A percentile compares a stretch with the other conserved stretches of the same genome.
Conservation (phyloP, 37 sponge, comb jelly and placozoan genomes). For the Oscarella lobularis region DNA sequence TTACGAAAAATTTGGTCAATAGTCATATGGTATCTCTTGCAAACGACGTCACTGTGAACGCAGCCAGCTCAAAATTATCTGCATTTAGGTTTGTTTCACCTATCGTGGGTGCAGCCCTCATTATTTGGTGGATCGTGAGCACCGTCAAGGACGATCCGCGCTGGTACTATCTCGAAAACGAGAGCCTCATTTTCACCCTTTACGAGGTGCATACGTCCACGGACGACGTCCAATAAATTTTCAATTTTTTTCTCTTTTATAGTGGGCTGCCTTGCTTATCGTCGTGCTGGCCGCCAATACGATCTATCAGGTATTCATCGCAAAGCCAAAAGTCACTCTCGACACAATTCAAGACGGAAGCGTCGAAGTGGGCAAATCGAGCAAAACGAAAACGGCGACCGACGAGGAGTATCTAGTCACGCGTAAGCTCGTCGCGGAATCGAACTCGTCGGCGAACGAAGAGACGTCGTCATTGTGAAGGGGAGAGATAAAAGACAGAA, state of each 20-base stretch:
- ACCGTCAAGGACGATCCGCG: slow-evolving; percentile 6
- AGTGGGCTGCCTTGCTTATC: neutral
- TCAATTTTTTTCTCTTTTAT: neutral
- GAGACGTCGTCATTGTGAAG: no score
- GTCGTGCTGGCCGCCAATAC: neutral
- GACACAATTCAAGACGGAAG: no score
- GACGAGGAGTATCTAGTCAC: no score
- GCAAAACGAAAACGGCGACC: no score
- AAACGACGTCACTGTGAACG: no score
- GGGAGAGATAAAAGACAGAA: no score
- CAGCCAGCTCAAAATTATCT: no score
- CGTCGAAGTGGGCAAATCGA: no score
- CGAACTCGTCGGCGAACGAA: no score
- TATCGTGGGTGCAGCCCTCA: slow-evolving; percentile 37
- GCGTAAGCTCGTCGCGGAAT: no score
- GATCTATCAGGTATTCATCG: neutral
- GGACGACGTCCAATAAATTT: neutral
- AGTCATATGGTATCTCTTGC: slow-evolving; percentile 60
- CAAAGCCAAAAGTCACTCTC: neutral
- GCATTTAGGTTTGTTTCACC: slow-evolving; percentile 48
- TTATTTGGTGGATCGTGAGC: slow-evolving; percentile 59
- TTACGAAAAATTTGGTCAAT: slow-evolving; percentile 60
- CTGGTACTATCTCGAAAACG: neutral
- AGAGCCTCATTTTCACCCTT: no score
- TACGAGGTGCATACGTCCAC: no score